A percentile compares a stretch with the other conserved stretches of the same genome.
Conservation (phyloP, 1,140 invertebrate species). For the Drosophila tsacasi region DNA sequence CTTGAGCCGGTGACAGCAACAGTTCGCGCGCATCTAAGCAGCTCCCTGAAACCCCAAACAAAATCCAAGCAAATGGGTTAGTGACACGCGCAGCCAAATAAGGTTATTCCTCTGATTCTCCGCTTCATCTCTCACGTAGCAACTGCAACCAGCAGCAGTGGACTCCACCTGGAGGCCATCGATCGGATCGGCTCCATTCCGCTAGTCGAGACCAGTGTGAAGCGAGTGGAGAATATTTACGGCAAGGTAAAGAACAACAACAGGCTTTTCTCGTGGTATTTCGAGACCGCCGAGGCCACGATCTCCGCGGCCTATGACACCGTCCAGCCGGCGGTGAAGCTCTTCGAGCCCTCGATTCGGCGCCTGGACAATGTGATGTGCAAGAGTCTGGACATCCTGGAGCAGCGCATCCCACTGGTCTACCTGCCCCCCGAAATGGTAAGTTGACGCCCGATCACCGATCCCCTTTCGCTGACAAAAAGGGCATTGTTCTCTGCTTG, state of each 20-base stretch:
- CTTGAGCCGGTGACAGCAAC: conserved; percentile 38
- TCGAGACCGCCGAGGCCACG: conserved; percentile 90
- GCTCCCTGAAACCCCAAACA: conserved; percentile 1
- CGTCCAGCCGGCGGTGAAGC: conserved; percentile 88
- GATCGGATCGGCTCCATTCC: conserved; percentile 89
- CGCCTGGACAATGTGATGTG: conserved; percentile 91
- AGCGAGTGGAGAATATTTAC: conserved; percentile 89
- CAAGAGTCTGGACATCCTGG: conserved; percentile 91
- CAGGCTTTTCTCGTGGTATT: conserved; percentile 89
- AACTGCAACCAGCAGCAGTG: conserved; percentile 66
- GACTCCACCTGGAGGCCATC: conserved; percentile 87
- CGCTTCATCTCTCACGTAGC: conserved; percentile 21
- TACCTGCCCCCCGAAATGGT: conserved; percentile 92
- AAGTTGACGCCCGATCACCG: conserved; percentile 72
- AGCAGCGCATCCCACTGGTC: conserved; percentile 91
- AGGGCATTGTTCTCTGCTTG: conserved; percentile 59
- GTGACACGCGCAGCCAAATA: background rate
- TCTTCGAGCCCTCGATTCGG: conserved; percentile 89
- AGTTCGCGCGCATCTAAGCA: conserved; percentile 13
- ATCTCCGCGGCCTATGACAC: conserved; percentile 89
- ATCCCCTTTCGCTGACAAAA: conserved; percentile 44
- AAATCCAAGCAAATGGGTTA: conserved; percentile 60
- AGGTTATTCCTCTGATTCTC: conserved; percentile 8
- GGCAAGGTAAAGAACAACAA: conserved; percentile 88
- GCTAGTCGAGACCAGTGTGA: conserved; percentile 89